Conservation (phyloP, 2,888 invertebrate genomes). For the Epirrita christyi region DNA sequence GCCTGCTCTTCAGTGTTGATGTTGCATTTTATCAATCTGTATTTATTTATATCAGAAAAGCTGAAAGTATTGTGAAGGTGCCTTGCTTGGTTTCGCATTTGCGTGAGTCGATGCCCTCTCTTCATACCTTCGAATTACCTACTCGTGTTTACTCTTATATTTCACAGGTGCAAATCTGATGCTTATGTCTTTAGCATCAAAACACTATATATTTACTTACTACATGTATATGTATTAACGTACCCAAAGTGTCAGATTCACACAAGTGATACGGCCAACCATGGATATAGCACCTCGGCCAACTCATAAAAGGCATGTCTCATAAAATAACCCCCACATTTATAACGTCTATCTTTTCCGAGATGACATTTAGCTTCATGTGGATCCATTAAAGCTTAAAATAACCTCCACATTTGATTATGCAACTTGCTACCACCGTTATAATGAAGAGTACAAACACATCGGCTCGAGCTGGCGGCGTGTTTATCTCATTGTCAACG, state of each 20-base stretch:
- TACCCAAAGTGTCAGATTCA: slow-evolving; percentile 18
- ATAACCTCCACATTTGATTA: slow-evolving; percentile 43
- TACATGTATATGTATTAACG: no score
- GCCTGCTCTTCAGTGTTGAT: slow-evolving; percentile 20
- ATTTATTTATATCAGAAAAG: slow-evolving; percentile 28
- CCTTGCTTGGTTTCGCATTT: slow-evolving; percentile 54
- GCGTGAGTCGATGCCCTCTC: slow-evolving; percentile 61
- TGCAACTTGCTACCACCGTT: slow-evolving; percentile 45
- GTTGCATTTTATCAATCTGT: slow-evolving; percentile 23
- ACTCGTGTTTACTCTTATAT: slow-evolving; percentile 58
- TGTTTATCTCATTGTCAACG: slow-evolving; percentile 70
- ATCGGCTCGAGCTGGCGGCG: slow-evolving; percentile 55
- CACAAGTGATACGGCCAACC: slow-evolving; percentile 11
- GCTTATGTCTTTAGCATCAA: slow-evolving; percentile 46
- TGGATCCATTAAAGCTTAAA: slow-evolving; percentile 32
- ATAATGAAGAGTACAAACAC: slow-evolving; percentile 61
- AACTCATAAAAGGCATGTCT: slow-evolving; percentile 4
- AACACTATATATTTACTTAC: no score
- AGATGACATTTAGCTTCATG: slow-evolving; percentile 17
- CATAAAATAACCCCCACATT: slow-evolving; percentile 17
- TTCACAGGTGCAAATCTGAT: slow-evolving; percentile 49
- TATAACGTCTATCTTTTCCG: slow-evolving; percentile 16
- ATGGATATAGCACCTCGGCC: no score
- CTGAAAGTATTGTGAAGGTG: slow-evolving; percentile 38
- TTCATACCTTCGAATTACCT: slow-evolving; percentile 49